Evolutionary conservation across 1,140 invertebrate genomes (phyloP), one percentile per base, ranked within the genome.

Genomic region (Heliconius congener): DNA sequence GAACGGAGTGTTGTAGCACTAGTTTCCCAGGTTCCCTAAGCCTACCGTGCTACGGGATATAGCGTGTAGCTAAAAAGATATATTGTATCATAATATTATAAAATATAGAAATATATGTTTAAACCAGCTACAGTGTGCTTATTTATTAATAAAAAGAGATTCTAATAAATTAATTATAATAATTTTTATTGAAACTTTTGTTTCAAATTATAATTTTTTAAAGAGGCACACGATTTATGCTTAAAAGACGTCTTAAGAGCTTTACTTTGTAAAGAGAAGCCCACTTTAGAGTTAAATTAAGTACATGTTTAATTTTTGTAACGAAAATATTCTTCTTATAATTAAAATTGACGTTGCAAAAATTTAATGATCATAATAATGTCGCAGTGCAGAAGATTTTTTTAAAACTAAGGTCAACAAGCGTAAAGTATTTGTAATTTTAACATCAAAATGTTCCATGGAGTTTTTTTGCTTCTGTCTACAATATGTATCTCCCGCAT

Each of bases 201-300:
- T 27, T 66, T 27, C 0, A 66, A 66, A 27, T 66, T 27, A 66
- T 27, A 16, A 4, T 66, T 27, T 66, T 66, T 66, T 30, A 66
- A 27, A 66, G 11, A 66, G 23, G 19, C n/a, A 30, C n/a, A 30
- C 60, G 60, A 27, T 30, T 66, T 66, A 30, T 66, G 13, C 60
- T 66, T 66, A 66, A 57, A 57, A 66, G 57, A 30, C 23, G 8
- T 66, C 60, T 66, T 27, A 27, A 66, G 60, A 66, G 60, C 57
- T 66, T 66, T 66, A 57, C 60, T 66, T 66, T 5, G n/a, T 57
- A 11, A 30, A 66, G 60, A 66, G n/a, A 23, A 60, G 55, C 55
- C 55, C 27, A 66, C 60, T 30, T 16, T 11, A 66, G 27, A 30
- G 13, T 23, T 27, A 66, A 66, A 27, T 66, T 60, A 23, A 60